Base-by-base conservation (phyloP, 2,888 invertebrate genomes). In the Tiphia femorata region DNA sequence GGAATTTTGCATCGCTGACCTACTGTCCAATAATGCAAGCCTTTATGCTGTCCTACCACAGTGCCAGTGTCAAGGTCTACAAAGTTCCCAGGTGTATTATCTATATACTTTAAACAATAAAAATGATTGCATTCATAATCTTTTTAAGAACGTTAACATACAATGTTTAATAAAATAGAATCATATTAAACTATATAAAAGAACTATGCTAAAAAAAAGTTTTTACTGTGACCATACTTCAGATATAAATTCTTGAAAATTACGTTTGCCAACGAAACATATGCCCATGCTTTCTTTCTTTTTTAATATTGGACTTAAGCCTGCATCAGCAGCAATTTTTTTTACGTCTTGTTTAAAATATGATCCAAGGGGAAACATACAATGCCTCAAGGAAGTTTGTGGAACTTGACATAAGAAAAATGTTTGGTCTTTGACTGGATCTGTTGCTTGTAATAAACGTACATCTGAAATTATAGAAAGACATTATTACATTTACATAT, bases 271-370 rank as follows among this genome's bases (percentile, higher is more conserved):
- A 77, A 99, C 94, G 81, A 98, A 98, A 84, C 98, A 99, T 64
- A 99, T 97, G 19, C 98, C 98, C 84, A 92, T 94, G 76, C 96
- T 97, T 84, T 96, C 95, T 71, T 88, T 91, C 79, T 95, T 95
- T 10, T 84, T 82, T 6, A 90, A 90, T 51, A 96, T 86, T 72
- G 87, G 86, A 10, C 87, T 77, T 38, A 96, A 85, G 0, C 91
- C 91, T 77, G 90, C 88, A 54, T 88, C 85, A 44, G 78, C 78
- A 0, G 97, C 98, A 48, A 97, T 88, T 65, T 87, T 81, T 84
- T 94, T 93, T 0, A 98, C 95, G 76, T 92, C 86, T 7, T 78
- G 78, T 84, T 99, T 98, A 1, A 86, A 78, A 46, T 93, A 82
- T 41, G 88, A 85, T 14, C 96, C 96, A 47, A 99, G 76, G 0